Evolutionary conservation across 2,797 vertebrate species (phyloP), one percentile per base, ranked within the genome.

Genomic region (Malacoctenus gilli): DNA sequence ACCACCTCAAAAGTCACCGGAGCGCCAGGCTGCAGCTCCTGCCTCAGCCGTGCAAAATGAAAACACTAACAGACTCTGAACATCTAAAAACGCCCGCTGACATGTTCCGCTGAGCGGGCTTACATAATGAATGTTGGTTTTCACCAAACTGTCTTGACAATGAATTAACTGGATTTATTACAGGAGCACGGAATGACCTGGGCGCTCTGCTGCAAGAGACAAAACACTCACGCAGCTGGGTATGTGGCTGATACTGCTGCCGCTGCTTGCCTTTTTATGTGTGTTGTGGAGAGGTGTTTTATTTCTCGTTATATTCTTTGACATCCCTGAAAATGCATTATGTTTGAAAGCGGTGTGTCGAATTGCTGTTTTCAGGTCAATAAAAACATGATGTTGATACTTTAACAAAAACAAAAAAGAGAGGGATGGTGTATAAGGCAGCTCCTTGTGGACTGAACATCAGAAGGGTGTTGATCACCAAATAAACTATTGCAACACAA

Each of bases 71-170:
- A 84, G 70, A 69, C 74, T 79, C 68, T 31, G 32, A 77, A 77
- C 71, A 79, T 82, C 79, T 73, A 61, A 83, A 28, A 84, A 80
- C 63, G 50, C 77, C 70, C 18, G 41, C 67, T 80, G 79, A 83
- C 79, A 72, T 72, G 65, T 82, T 85, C 68, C 55, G 34, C 72
- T 81, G 82, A 72, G 76, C 67, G 49, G 59, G 61, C 63, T 83
- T 80, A 77, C 76, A 77, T 86, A 80, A 86, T 80, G 68, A 86
- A 85, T 85, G 80, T 68, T 75, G 61, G 74, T 82, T 84, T 85
- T 79, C 80, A 71, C 77, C 59, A 83, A 82, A 78, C 72, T 80
- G 78, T 82, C 78, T 60, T 78, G 63, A 85, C 72, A 78, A 82
- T 83, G 68, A 83, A 81, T 86, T 79, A 79, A 63, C 63, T 75